Evolutionary conservation across 2,888 invertebrate species (phyloP), one percentile per base, ranked within the genome.

Genomic region (Heliconius charithonia): DNA sequence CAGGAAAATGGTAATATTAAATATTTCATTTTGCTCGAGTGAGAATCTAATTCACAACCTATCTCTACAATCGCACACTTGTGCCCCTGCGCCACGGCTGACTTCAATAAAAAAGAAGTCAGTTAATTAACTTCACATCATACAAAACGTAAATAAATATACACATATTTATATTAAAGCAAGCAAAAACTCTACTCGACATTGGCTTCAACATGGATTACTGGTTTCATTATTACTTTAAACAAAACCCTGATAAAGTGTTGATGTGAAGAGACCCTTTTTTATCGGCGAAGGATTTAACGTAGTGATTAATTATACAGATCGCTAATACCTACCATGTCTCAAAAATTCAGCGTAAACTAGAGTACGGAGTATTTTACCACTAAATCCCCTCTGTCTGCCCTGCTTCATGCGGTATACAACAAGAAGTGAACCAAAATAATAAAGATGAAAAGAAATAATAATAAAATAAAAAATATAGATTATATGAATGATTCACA

Each of bases 201-300:
- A 4, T 45, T 70, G 27, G 16, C 10, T 29, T 71, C 22, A 56
- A 73, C 73, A 16, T 25, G 2, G n/a, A 59, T 62, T 72, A 56
- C n/a, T 72, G 29, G 22, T 37, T 7, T 37, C 32, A 73, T 73
- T 32, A 25, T 41, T 62, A 22, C 22, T 51, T 56, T 22, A 73
- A n/a, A 37, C 29, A 73, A 62, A 4, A 72, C 4, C 59, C 32
- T 37, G 66, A 73, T 76, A 79, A 76, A 67, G 67, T 76, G 67
- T 41, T 75, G 51, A 56, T 72, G 45, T 37, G 79, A 66, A 51
- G 63, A 41, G 69, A 76, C 41, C 65, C 76, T 69, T 79, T 78
- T 67, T 76, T 67, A 67, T 79, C 56, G 37, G 37, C 66, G 25
- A 79, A 79, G 59, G 66, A 79, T 76, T 79, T 72, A 76, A 66